Conservation (phyloP, 2,888 invertebrate genomes). For the Suillia variegata region DNA sequence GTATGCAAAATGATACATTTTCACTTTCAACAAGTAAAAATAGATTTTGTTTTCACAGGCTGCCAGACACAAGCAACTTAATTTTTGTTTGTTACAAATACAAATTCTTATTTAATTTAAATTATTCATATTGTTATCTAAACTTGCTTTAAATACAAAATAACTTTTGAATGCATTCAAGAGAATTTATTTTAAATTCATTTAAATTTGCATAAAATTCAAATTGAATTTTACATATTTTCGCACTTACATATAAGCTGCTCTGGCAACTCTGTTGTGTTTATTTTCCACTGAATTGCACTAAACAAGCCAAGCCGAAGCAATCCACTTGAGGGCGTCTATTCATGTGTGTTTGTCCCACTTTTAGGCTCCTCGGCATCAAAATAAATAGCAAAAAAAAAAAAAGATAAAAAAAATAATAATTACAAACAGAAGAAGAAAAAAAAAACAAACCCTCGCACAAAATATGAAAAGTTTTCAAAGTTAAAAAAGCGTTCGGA, state of each 20-base stretch:
- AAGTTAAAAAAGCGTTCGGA: not conserved
- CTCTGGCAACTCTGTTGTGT: slow-evolving; percentile 4
- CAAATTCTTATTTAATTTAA: too few relatives aligned
- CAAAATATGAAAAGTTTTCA: not conserved
- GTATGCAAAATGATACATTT: too few relatives aligned
- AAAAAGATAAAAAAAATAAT: too few relatives aligned
- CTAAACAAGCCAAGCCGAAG: slow-evolving; percentile 13
- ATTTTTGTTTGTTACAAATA: too few relatives aligned
- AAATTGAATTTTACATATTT: not conserved
- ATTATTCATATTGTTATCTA: too few relatives aligned
- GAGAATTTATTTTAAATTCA: too few relatives aligned
- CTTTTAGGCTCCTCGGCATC: not conserved
- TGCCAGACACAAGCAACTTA: too few relatives aligned
- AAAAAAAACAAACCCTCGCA: not conserved
- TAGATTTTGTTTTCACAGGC: too few relatives aligned
- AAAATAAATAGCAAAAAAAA: not conserved
- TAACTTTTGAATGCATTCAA: too few relatives aligned
- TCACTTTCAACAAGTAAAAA: too few relatives aligned
- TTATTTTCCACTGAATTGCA: slow-evolving; percentile 13
- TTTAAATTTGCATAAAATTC: not conserved
- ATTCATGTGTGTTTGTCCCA: not conserved
- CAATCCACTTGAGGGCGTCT: slow-evolving; percentile 10
- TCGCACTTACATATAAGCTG: not conserved
- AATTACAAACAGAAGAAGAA: not conserved
- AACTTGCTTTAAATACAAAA: too few relatives aligned